Conservation (phyloP, 2,797 vertebrate species). For the Eremophila alpestris region DNA sequence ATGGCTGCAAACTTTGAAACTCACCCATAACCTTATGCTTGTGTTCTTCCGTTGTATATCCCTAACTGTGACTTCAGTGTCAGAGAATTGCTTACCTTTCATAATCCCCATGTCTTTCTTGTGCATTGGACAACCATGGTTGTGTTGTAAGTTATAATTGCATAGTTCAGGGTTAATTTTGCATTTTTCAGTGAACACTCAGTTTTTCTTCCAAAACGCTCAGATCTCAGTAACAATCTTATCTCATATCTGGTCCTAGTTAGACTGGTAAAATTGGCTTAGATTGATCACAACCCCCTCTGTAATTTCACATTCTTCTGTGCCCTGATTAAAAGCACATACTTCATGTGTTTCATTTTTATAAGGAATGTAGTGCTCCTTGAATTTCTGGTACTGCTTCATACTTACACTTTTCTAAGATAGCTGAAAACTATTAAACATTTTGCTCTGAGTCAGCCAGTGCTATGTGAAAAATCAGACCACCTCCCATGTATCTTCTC, state of each 20-base stretch:
- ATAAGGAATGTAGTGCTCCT: conserved; percentile 45
- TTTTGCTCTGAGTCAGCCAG: not conserved
- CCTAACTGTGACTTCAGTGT: not conserved
- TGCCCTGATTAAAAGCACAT: conserved; percentile 58
- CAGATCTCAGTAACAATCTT: conserved; percentile 28
- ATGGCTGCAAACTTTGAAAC: not conserved
- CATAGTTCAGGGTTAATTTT: conserved; percentile 1
- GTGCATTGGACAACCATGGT: not conserved
- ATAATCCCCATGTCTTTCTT: not conserved
- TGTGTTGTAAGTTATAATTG: not conserved
- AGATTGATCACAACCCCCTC: conserved; percentile 33
- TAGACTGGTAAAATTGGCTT: conserved; percentile 44
- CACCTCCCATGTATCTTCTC: not conserved
- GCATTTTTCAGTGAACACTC: not conserved
- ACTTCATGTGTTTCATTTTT: conserved; percentile 65
- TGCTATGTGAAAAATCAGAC: conserved; percentile 10
- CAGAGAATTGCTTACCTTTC: not conserved
- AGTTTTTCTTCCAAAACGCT: not conserved
- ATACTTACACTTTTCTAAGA: not conserved
- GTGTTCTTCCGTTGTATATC: not conserved
- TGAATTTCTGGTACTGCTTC: conserved; percentile 22
- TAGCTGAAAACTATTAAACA: conserved; percentile 46
- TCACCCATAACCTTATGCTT: not conserved
- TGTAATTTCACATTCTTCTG: conserved; percentile 48
- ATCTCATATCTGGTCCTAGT: conserved; percentile 49